Conservation (phyloP, 1,140 invertebrate genomes). For the Arion vulgaris region DNA sequence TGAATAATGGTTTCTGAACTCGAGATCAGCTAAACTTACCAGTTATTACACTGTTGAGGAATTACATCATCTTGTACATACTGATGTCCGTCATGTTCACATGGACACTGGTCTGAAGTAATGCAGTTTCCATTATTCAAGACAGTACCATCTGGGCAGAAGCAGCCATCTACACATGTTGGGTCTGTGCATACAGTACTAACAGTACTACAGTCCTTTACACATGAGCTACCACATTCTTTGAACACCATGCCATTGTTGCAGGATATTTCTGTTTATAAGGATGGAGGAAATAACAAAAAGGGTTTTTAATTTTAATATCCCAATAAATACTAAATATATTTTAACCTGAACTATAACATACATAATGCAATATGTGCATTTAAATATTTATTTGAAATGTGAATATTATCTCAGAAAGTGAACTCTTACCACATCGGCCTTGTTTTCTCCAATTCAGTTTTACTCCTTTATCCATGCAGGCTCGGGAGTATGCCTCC, state of each 20-base stretch:
- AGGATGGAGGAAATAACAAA: not conserved
- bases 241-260: constrained; percentile 84
- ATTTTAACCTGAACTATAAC: not conserved
- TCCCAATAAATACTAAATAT: not conserved
- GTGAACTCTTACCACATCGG: constrained; percentile 82
- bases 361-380: too few species aligned
- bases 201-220: constrained; percentile 81
- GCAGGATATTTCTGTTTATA: constrained; percentile 73
- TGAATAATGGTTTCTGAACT: too few species aligned
- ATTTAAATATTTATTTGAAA: too few species aligned
- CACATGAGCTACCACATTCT: constrained; percentile 84
- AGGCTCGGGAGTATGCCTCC: constrained; percentile 84
- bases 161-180: constrained; percentile 88
- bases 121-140: constrained; percentile 75
- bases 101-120: constrained; percentile 63
- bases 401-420: too few species aligned
- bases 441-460: constrained; percentile 82
- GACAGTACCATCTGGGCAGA: constrained; percentile 76
- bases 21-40: constrained; percentile 52
- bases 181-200: constrained; percentile 75
- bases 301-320: not conserved
- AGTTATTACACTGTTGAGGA: constrained; percentile 69
- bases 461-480: constrained; percentile 78
- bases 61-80: constrained; percentile 59
- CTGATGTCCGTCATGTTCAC: constrained; percentile 53